A percentile compares a stretch with the other conserved stretches of the same genome.
These are phyloP conservation scores for Stichodactyla helianthus DNA, from an alignment of 64 coral and sea anemone species.

Conservation along the genomic window DNA sequence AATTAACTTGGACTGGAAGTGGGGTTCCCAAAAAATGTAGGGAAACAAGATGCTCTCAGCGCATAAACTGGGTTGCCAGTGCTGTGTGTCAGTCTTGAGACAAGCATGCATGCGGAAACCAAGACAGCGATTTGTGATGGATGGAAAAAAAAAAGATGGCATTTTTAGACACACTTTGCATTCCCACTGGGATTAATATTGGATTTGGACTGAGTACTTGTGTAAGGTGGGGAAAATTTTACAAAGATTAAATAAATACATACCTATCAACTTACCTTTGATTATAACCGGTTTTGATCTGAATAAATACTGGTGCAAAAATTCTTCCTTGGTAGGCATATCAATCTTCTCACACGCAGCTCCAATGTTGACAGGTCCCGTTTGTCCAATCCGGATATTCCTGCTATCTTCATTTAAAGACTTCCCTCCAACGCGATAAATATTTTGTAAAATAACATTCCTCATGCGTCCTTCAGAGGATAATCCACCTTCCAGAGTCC, in stretches of 20 bases:
- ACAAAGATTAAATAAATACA: neutral
- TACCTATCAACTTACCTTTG: slow-evolving; percentile 32
- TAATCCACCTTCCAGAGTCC: slow-evolving; percentile 44
- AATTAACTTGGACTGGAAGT: too few species aligned
- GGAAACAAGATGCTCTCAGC: too few species aligned
- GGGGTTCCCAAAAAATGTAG: too few species aligned
- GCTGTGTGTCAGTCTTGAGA: too few species aligned
- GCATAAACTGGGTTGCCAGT: too few species aligned
- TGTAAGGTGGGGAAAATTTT: too few species aligned
- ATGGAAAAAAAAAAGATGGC: too few species aligned
- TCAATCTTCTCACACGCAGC: slow-evolving; percentile 41
- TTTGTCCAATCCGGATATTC: neutral
- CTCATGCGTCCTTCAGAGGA: slow-evolving; percentile 12
- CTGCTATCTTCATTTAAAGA: neutral
- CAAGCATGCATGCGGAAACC: too few species aligned
- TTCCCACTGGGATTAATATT: too few species aligned
- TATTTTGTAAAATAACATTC: slow-evolving; percentile 43
- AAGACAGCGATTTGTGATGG: too few species aligned
- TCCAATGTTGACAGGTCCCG: slow-evolving; percentile 40
- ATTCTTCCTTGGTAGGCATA: slow-evolving; percentile 61
- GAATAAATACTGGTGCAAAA: slow-evolving; percentile 54
- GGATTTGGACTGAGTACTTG: too few species aligned
- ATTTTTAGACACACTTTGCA: too few species aligned
- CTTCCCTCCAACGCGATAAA: slow-evolving; percentile 30
- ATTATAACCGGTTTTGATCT: slow-evolving; percentile 75